phyloP scores from a whole-genome alignment of 2,797 vertebrate genomes.

The Ibycter americanus region DNA sequence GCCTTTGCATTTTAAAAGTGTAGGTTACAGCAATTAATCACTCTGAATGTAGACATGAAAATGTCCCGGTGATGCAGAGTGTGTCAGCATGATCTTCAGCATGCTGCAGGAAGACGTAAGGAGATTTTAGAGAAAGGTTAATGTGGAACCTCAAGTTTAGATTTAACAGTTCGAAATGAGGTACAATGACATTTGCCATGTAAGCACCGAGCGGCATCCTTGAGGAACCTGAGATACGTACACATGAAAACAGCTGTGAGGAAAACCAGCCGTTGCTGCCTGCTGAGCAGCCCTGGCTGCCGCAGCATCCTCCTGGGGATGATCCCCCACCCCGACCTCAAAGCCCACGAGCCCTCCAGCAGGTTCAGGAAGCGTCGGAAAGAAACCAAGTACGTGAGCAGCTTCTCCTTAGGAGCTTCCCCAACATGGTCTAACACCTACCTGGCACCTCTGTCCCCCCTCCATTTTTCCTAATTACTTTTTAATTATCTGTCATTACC shows the following conservation, averaged over 20 bases:
- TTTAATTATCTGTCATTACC: rapidly evolving
- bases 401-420: not conserved
- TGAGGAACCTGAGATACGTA: rapidly evolving
- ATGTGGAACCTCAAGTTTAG: rapidly evolving
- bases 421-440: not conserved
- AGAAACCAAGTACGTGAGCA: not conserved
- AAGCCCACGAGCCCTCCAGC: not conserved
- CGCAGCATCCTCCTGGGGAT: rapidly evolving
- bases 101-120: not conserved
- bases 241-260: rapidly evolving
- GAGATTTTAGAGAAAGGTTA: not conserved
- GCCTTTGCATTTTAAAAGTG: not conserved
- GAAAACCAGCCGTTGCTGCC: rapidly evolving
- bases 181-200: rapidly evolving
- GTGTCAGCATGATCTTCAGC: not conserved
- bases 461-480: rapidly evolving
- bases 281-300: rapidly evolving
- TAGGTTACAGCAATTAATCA: constrained; percentile 3
- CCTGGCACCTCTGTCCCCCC: not conserved
- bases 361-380: not conserved
- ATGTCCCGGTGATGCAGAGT: not conserved
- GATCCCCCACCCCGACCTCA: not conserved
- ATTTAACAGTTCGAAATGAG: not conserved
- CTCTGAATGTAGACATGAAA: not conserved
- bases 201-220: rapidly evolving